phyloP scores from a whole-genome alignment of 2,797 vertebrate species.

The Pseudochromis fuscus region DNA sequence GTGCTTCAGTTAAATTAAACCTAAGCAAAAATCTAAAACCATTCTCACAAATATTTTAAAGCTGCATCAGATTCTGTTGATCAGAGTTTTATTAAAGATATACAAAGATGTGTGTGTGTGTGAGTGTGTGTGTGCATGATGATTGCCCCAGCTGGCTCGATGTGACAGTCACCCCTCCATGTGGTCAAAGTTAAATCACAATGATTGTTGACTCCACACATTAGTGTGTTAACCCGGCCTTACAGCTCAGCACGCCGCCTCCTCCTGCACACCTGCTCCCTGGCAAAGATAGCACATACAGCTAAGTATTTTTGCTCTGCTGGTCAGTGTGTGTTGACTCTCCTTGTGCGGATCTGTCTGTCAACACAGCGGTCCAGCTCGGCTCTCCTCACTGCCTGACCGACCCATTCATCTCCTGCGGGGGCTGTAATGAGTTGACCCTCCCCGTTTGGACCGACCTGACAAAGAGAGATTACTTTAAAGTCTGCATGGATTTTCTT shows the following conservation, averaged over 20 bases:
- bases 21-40: not conserved
- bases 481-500: slow-evolving; percentile 82
- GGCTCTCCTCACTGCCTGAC: slow-evolving; percentile 71
- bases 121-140: slow-evolving; percentile 11
- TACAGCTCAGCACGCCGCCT: slow-evolving; percentile 70
- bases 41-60: not conserved
- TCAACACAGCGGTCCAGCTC: slow-evolving; percentile 68
- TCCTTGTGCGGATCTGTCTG: slow-evolving; percentile 55
- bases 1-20: not conserved
- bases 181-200: slow-evolving; percentile 67
- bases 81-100: not conserved
- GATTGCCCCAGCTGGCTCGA: slow-evolving; percentile 46
- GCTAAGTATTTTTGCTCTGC: slow-evolving; percentile 61
- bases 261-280: slow-evolving; percentile 74
- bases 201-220: slow-evolving; percentile 62
- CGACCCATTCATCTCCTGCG: slow-evolving; percentile 84
- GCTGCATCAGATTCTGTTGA: not conserved
- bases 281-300: slow-evolving; percentile 47
- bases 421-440: slow-evolving; percentile 81
- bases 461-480: slow-evolving; percentile 85
- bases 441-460: slow-evolving; percentile 81
- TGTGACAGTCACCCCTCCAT: slow-evolving; percentile 42
- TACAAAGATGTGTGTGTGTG: slow-evolving; percentile 1
- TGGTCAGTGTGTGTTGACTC: slow-evolving; percentile 43
- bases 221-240: slow-evolving; percentile 46